Evolutionary conservation across 2,113 vertebrate species (phyloP), one percentile per base, ranked within the genome.

Genomic region (Hepsetus odoe): DNA sequence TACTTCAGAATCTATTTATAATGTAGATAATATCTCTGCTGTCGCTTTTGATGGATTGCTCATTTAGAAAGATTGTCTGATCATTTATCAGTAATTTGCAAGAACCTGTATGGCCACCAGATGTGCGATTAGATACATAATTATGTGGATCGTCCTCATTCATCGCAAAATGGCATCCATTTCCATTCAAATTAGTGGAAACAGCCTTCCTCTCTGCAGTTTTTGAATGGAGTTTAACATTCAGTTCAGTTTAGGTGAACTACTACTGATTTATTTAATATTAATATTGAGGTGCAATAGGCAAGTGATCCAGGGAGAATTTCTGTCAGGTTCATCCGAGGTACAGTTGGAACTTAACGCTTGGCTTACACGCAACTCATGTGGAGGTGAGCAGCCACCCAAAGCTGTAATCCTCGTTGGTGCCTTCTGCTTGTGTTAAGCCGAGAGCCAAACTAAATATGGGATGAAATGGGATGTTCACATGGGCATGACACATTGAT

Each of bases 51-150:
- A 86, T 80, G 72, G 79, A 83, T 86, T 67, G 61, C 74, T 84
- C 69, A 82, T 75, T 84, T 82, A 66, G 73, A 53, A 20, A 85
- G 56, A 80, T 42, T 78, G 74, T 51, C 26, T 80, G 61, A 79
- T 79, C 67, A 76, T 84, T 86, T 75, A 86, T 82, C 77, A 82
- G 72, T 74, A 76, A 79, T 76, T 86, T 80, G 58, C 46, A 40
- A 59, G 44, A 77, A 59, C 70, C 74, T 84, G 24, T 51, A 33
- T 72, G 62, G 80, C 79, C 67, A 80, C 80, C 74, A 82, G 77
- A 84, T 76, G 80, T 86, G 77, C 22, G 51, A 82, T 71, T 78
- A 84, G 77, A 80, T 77, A 42, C 53, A 82, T 80, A 80, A 78
- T 84, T 84, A 76, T 66, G 26, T 24, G 14, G 30, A 77, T 84